phyloP scores from a whole-genome alignment of 1,140 invertebrate species.

The Frieseomelitta varia region DNA sequence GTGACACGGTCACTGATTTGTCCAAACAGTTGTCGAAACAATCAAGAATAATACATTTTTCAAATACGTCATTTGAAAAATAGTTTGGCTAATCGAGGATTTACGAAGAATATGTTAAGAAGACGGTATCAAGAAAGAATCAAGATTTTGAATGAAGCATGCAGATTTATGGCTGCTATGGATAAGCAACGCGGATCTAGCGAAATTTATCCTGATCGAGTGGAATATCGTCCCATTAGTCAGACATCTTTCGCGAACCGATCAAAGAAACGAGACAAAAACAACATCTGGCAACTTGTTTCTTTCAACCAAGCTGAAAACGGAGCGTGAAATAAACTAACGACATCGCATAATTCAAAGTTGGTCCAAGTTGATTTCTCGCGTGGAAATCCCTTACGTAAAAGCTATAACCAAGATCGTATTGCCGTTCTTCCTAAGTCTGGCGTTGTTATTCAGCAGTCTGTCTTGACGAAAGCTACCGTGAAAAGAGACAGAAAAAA shows the following conservation, averaged over 20 bases:
- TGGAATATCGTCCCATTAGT: background rate
- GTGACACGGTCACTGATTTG: too few relatives aligned
- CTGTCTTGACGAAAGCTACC: conserved; percentile 31
- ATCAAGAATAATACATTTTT: too few relatives aligned
- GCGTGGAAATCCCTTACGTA: background rate
- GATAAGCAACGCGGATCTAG: too few relatives aligned
- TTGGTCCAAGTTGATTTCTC: conserved; percentile 13
- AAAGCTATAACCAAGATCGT: conserved; percentile 24
- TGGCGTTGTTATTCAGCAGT: conserved; percentile 29
- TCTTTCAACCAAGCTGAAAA: background rate
- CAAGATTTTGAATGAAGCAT: too few relatives aligned
- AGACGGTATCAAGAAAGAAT: too few relatives aligned
- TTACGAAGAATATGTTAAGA: too few relatives aligned
- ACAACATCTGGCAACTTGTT: background rate
- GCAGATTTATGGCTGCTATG: too few relatives aligned
- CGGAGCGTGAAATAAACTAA: background rate
- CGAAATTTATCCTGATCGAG: background rate
- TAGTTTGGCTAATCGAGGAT: too few relatives aligned
- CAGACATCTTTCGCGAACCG: background rate
- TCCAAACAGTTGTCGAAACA: too few relatives aligned
- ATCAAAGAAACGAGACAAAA: background rate
- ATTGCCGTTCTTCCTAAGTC: conserved; percentile 18
- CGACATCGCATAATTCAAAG: conserved; percentile 26
- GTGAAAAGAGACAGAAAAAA: conserved; percentile 18
- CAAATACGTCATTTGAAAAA: too few relatives aligned